A percentile compares a stretch with the other conserved stretches of the same genome.
phyloP scores from a whole-genome alignment of 2,797 vertebrate genomes.

The Galagoides demidoff region DNA sequence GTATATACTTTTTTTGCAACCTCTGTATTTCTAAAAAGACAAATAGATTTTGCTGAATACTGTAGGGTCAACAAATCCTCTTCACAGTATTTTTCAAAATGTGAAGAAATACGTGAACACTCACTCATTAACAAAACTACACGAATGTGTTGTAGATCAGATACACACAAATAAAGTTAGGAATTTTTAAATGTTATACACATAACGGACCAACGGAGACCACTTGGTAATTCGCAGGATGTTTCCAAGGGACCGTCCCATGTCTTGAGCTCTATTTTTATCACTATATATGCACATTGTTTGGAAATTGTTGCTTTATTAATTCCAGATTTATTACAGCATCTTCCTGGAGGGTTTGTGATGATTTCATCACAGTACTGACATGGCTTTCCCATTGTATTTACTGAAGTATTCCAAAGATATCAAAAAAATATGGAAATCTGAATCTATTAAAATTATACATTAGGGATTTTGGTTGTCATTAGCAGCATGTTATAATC shows the following conservation, averaged over 20 bases:
- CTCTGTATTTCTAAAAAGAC: background rate
- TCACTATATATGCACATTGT: background rate
- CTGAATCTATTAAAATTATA: slow-evolving; percentile 39
- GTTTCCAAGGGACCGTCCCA: background rate
- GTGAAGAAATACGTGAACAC: background rate
- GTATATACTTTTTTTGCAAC: no score
- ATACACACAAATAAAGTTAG: background rate
- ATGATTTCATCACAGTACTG: background rate
- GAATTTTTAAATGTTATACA: slow-evolving; percentile 7
- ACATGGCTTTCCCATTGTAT: background rate
- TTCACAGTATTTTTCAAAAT: slow-evolving; percentile 36
- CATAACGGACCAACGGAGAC: background rate
- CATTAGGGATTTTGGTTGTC: background rate
- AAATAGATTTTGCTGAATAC: background rate
- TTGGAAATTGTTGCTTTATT: slow-evolving; percentile 30
- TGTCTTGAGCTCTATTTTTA: background rate
- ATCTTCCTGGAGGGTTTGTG: background rate
- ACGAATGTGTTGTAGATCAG: background rate
- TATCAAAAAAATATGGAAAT: slow-evolving; percentile 37
- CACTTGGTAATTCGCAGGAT: background rate
- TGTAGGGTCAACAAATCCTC: background rate
- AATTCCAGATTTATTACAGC: background rate
- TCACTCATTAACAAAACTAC: background rate
- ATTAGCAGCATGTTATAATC: background rate
- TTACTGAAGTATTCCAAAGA: background rate